These are phyloP conservation scores for Sylvilagus floridanus DNA, from an alignment of 2,797 vertebrate genomes.

Conservation along the genomic window DNA sequence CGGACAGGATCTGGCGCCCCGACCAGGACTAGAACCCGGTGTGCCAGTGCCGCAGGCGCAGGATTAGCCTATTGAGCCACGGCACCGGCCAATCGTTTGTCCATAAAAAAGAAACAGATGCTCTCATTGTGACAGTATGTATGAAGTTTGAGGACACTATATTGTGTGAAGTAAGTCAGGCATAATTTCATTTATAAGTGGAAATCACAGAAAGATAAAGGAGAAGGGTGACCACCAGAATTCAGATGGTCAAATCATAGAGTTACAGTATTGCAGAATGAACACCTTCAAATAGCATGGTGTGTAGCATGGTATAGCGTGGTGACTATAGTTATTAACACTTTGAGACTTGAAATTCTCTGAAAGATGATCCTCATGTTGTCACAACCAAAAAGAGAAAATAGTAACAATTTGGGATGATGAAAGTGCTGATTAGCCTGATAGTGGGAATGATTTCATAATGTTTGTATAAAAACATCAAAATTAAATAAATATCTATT, in stretches of 20 bases:
- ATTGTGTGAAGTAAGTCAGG: background rate
- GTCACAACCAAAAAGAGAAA: background rate
- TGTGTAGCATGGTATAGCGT: no score
- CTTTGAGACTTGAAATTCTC: background rate
- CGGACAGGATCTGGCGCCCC: no score
- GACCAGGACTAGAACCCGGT: no score
- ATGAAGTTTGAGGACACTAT: background rate
- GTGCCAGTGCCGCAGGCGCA: no score
- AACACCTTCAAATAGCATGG: background rate
- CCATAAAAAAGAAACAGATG: background rate
- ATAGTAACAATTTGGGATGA: background rate
- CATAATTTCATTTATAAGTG: background rate
- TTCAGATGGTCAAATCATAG: background rate
- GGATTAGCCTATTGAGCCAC: no score
- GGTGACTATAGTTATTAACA: background rate
- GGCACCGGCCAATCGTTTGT: background rate
- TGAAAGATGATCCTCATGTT: background rate
- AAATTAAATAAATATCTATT: background rate
- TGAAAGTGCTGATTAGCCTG: background rate
- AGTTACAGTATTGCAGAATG: background rate
- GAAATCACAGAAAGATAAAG: background rate
- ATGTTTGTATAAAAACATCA: background rate
- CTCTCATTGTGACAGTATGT: background rate
- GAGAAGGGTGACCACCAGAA: background rate
- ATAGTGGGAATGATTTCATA: background rate